phyloP scores from a whole-genome alignment of 2,113 vertebrate species.

The Phocoena phocoena region DNA sequence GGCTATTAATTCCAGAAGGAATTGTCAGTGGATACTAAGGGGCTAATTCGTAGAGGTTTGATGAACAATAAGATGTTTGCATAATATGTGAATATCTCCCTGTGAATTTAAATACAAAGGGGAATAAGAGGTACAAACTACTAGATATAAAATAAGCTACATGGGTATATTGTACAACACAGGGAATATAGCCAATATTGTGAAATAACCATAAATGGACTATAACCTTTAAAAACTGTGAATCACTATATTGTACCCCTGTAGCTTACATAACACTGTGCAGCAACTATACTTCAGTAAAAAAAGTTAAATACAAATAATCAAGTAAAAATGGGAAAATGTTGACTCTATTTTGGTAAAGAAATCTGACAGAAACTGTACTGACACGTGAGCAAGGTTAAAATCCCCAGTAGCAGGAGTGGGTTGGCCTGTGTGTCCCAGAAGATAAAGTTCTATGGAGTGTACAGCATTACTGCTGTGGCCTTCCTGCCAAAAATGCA shows the following conservation, averaged over 20 bases:
- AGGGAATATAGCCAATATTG: background rate
- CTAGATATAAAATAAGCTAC: background rate
- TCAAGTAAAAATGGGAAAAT: background rate
- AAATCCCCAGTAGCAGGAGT: background rate
- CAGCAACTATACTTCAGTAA: background rate
- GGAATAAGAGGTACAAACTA: background rate
- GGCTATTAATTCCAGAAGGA: background rate
- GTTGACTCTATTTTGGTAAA: background rate
- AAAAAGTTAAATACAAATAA: background rate
- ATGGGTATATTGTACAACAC: background rate
- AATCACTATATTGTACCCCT: background rate
- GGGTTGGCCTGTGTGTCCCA: background rate
- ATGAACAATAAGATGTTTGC: background rate
- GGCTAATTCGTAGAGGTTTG: background rate
- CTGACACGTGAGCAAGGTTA: background rate
- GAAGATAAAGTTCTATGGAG: background rate
- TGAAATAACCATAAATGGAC: background rate
- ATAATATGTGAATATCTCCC: background rate
- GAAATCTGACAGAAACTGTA: background rate
- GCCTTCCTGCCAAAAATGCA: background rate
- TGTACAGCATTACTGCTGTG: background rate
- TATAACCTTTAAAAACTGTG: background rate
- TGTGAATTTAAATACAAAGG: background rate
- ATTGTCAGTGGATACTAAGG: background rate
- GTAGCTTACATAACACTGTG: background rate